Percentiles rank a stretch among this genome's conserved stretches.
phyloP scores from a whole-genome alignment of 2,113 vertebrate genomes.

The Malaclemys terrapin region DNA sequence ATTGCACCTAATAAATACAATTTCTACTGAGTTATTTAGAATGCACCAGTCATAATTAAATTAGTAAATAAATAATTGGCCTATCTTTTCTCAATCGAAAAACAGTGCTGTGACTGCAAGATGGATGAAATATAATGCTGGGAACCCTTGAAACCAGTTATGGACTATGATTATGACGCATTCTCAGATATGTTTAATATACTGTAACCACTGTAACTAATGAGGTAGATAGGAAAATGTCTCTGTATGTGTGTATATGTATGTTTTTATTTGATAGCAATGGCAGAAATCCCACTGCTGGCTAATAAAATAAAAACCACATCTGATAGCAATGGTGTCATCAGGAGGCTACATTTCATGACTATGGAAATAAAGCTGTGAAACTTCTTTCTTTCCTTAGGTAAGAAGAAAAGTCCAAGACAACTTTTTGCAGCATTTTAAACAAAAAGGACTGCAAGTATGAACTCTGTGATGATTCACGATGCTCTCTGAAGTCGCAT shows the following conservation, averaged over 20 bases:
- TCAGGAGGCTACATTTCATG: background rate
- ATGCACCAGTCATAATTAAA: slow-evolving; percentile 48
- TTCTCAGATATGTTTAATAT: slow-evolving; percentile 76
- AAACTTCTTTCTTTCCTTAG: background rate
- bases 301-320: slow-evolving; percentile 11
- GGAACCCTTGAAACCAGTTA: slow-evolving; percentile 73
- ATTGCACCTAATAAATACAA: slow-evolving; percentile 49
- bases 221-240: slow-evolving; percentile 54
- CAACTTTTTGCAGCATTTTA: background rate
- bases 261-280: slow-evolving; percentile 29
- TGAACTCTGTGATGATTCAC: background rate
- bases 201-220: slow-evolving; percentile 67
- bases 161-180: slow-evolving; percentile 65
- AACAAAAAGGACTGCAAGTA: background rate
- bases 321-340: background rate
- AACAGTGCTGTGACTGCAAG: slow-evolving; percentile 48
- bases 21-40: slow-evolving; percentile 40
- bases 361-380: background rate
- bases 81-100: slow-evolving; percentile 43
- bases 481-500: background rate
- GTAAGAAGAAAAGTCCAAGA: background rate
- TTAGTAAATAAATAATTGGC: slow-evolving; percentile 70
- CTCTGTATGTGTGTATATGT: background rate
- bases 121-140: slow-evolving; percentile 33
- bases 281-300: slow-evolving; percentile 14